Evolutionary conservation across 2,797 vertebrate species (phyloP).

Genomic region (Lithobates pipiens): DNA sequence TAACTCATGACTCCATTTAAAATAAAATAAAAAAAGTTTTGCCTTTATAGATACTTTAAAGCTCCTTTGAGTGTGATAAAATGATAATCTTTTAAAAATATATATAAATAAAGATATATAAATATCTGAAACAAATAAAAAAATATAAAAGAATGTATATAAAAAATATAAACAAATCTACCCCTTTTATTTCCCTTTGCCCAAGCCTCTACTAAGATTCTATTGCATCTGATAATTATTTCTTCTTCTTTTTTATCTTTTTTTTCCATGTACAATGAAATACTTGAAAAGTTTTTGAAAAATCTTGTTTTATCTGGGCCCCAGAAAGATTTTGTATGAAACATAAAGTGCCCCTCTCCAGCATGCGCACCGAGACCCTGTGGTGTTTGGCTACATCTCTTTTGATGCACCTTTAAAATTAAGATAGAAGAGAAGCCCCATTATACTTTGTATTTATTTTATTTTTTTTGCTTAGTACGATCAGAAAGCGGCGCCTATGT

Average conservation of each 20-base stretch:
- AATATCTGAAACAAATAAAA: too few species aligned
- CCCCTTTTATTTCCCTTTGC: not conserved
- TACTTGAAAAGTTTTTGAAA: not conserved
- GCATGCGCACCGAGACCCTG: slow-evolving; percentile 32
- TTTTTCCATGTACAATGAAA: not conserved
- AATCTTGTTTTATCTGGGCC: not conserved
- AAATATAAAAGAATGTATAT: too few species aligned
- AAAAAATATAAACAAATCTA: too few species aligned
- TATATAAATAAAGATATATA: too few species aligned
- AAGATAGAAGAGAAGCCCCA: not conserved
- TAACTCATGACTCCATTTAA: too few species aligned
- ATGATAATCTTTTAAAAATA: too few species aligned
- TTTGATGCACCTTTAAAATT: not conserved
- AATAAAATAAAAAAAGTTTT: too few species aligned
- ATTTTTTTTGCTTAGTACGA: not conserved
- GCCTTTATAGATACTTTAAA: too few species aligned
- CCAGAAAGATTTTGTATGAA: not conserved
- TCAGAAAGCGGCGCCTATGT: not conserved
- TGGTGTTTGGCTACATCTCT: not conserved
- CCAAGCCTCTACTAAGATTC: not conserved
- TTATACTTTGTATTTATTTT: not conserved
- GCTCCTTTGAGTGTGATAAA: too few species aligned
- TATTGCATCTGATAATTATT: not conserved
- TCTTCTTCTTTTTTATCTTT: not conserved
- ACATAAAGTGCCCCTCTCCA: slow-evolving; percentile 61